A percentile compares a stretch with the other conserved stretches of the same genome.
Evolutionary conservation across 1,140 invertebrate species (phyloP).

Genomic region (Drosophila mayri): DNA sequence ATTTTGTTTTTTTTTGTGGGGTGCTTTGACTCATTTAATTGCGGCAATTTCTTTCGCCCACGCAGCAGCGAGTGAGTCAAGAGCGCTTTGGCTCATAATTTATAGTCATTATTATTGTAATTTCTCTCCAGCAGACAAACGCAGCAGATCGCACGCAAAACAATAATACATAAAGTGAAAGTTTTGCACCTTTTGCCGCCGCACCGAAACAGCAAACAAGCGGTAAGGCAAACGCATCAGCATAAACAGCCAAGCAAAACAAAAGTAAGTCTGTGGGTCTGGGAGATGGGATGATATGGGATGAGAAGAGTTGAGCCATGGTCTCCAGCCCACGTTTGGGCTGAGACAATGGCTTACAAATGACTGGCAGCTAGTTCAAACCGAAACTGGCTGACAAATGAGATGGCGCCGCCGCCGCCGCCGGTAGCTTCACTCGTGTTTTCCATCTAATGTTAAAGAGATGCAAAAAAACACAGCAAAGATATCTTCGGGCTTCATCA

Average conservation of each 20-base stretch:
- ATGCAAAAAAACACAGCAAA: slow-evolving; percentile 13
- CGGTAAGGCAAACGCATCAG: slow-evolving; percentile 62
- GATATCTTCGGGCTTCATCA: slow-evolving; percentile 40
- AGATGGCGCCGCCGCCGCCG: slow-evolving; percentile 45
- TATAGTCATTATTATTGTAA: slow-evolving; percentile 80
- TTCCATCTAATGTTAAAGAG: slow-evolving; percentile 36
- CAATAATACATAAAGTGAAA: slow-evolving; percentile 79
- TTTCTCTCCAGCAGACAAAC: slow-evolving; percentile 53
- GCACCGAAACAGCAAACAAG: slow-evolving; percentile 32
- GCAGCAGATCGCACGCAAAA: slow-evolving; percentile 73
- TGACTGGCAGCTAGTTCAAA: slow-evolving; percentile 65
- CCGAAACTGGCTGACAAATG: slow-evolving; percentile 73
- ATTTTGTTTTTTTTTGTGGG: slow-evolving; percentile 28
- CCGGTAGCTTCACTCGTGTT: slow-evolving; percentile 39
- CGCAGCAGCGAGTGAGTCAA: slow-evolving; percentile 46
- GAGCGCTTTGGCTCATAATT: slow-evolving; percentile 64
- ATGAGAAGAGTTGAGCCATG: slow-evolving; percentile 61
- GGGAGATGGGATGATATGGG: slow-evolving; percentile 26
- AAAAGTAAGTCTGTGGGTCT: slow-evolving; percentile 52
- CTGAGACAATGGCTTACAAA: slow-evolving; percentile 75
- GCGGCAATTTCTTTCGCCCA: slow-evolving; percentile 65
- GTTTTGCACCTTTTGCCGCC: slow-evolving; percentile 71
- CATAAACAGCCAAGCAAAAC: slow-evolving; percentile 59
- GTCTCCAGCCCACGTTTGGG: slow-evolving; percentile 45
- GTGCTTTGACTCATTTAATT: slow-evolving; percentile 60